phyloP scores from a whole-genome alignment of 2,113 vertebrate genomes.

The Quiscalus mexicanus region DNA sequence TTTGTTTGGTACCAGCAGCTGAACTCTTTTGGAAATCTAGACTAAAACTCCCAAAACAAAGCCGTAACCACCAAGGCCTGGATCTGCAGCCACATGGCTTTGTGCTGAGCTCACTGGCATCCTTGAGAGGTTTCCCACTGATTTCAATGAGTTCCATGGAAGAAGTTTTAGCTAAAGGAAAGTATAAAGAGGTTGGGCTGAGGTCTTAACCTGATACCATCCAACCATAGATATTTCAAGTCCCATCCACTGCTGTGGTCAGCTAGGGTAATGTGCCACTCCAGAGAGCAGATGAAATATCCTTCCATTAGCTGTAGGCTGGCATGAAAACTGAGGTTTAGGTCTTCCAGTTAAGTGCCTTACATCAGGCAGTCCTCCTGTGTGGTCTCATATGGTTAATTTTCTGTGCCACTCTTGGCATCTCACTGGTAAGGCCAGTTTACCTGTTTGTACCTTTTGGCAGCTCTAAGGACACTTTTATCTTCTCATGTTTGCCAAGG shows the following conservation, averaged over 20 bases:
- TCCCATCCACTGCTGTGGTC: not conserved
- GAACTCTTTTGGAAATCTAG: not conserved
- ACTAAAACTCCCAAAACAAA: not conserved
- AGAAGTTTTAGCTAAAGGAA: not conserved
- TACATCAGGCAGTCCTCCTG: not conserved
- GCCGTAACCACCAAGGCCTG: not conserved
- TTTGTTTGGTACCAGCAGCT: not conserved
- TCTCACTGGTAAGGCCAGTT: not conserved
- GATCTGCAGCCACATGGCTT: not conserved
- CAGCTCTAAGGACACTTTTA: not conserved
- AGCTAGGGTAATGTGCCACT: not conserved
- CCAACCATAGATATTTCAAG: not conserved
- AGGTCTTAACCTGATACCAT: not conserved
- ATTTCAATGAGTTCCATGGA: not conserved
- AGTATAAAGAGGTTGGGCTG: not conserved
- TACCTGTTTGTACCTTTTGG: not conserved
- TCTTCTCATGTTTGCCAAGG: not conserved
- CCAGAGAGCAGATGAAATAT: not conserved
- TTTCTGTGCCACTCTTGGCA: not conserved
- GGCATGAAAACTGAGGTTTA: not conserved
- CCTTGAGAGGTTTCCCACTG: not conserved
- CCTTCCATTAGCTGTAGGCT: not conserved
- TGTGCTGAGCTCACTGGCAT: not conserved
- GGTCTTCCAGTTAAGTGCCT: not conserved
- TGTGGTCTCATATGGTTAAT: not conserved